phyloP scores from a whole-genome alignment of 2,797 vertebrate genomes.

The Trachops cirrhosus region DNA sequence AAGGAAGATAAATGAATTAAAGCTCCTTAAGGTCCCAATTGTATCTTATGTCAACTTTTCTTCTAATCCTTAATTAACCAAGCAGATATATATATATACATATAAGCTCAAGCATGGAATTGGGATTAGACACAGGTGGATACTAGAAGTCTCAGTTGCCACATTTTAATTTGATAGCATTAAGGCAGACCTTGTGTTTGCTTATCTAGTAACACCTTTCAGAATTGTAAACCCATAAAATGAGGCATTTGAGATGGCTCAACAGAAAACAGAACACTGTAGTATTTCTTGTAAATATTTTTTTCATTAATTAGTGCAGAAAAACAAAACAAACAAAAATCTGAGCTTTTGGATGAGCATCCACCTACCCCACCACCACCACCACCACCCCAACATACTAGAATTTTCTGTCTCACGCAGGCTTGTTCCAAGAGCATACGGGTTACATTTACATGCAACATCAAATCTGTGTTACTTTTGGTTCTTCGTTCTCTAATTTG shows the following conservation, averaged over 20 bases:
- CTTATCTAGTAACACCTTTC: background rate
- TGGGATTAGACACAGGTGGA: background rate
- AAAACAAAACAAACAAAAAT: background rate
- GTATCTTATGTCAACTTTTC: background rate
- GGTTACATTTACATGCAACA: background rate
- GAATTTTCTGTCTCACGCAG: background rate
- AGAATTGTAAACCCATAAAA: conserved; percentile 9
- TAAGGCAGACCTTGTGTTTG: background rate
- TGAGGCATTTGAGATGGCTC: background rate
- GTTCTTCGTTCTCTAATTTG: conserved; percentile 38
- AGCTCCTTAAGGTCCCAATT: background rate
- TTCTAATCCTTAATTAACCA: background rate
- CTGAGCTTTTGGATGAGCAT: background rate
- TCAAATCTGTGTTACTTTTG: conserved; percentile 9
- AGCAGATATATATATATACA: background rate
- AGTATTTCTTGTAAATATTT: conserved; percentile 6
- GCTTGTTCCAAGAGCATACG: background rate
- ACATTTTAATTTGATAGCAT: background rate
- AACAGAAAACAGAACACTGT: background rate
- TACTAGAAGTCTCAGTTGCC: background rate
- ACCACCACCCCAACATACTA: background rate
- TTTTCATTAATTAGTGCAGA: conserved; percentile 25
- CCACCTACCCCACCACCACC: background rate
- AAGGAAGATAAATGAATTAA: background rate
- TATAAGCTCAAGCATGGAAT: background rate